Conservation (phyloP, 2,797 vertebrate species). For the Amblyraja radiata region DNA sequence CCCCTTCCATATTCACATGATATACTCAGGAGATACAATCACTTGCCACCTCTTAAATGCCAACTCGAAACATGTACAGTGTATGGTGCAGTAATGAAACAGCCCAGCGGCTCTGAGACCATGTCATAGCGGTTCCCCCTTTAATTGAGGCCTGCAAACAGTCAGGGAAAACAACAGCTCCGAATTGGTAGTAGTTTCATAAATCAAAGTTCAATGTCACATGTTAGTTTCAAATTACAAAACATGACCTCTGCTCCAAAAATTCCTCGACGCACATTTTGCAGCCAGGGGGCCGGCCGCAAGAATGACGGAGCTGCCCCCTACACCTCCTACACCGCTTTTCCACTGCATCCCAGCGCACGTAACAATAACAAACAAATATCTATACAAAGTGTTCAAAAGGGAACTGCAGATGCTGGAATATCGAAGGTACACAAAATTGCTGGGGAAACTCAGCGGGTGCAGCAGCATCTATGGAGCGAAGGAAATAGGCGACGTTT, state of each 20-base stretch:
- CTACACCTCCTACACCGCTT: too few relatives aligned
- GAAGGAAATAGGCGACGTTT: too few relatives aligned
- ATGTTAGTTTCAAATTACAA: conserved; percentile 3
- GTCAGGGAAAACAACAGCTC: not conserved
- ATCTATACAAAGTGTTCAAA: too few relatives aligned
- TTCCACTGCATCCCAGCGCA: too few relatives aligned
- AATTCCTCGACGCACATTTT: not conserved
- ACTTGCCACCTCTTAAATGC: not conserved
- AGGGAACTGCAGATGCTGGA: too few relatives aligned
- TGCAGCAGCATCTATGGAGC: too few relatives aligned
- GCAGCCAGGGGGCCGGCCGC: not conserved
- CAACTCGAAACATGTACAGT: not conserved
- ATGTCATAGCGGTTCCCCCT: not conserved
- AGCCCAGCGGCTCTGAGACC: not conserved
- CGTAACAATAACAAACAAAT: too few relatives aligned
- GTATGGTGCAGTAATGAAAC: not conserved
- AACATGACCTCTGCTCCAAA: conserved; percentile 8
- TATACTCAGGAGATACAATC: not conserved
- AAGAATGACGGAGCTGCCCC: not conserved
- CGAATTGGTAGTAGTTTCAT: not conserved
- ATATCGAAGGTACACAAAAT: too few relatives aligned
- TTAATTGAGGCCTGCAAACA: not conserved
- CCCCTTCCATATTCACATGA: not conserved
- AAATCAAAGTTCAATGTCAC: not conserved
- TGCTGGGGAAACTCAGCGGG: too few relatives aligned